phyloP scores from a whole-genome alignment of 2,888 invertebrate genomes.

The Rhagonycha lutea region DNA sequence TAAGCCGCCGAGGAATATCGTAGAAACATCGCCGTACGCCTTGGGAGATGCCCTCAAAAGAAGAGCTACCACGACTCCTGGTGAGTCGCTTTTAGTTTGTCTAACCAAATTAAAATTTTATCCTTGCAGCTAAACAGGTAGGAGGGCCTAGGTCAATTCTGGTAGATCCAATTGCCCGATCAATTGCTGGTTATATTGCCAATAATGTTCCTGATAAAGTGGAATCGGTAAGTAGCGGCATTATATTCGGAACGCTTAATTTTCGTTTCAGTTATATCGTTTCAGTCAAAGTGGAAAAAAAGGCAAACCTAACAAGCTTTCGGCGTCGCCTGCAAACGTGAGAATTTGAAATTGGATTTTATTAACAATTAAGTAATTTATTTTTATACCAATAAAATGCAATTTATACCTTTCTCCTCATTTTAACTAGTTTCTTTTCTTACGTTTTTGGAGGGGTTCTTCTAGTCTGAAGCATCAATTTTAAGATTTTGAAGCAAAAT shows the following conservation, averaged over 20 bases:
- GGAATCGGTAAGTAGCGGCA: conserved; percentile 13
- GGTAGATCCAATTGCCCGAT: conserved; percentile 51
- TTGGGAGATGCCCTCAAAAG: conserved; percentile 8
- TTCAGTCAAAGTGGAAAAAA: neutral
- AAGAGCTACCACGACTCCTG: conserved; percentile 4
- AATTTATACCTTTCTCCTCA: neutral
- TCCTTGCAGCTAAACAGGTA: neutral
- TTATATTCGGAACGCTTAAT: neutral
- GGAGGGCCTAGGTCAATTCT: conserved; percentile 27
- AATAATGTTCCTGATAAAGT: conserved; percentile 43
- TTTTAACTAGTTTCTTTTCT: neutral
- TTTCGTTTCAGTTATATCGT: neutral
- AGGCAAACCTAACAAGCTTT: neutral
- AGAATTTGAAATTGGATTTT: neutral
- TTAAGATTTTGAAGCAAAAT: too few relatives aligned
- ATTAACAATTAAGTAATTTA: neutral
- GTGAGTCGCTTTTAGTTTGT: neutral
- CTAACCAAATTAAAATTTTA: neutral
- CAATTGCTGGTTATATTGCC: conserved; percentile 51
- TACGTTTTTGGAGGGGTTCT: too few relatives aligned
- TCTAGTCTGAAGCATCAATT: too few relatives aligned
- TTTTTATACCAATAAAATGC: neutral
- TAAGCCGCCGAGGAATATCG: neutral
- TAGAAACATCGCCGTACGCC: neutral
- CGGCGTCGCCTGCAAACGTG: neutral